Base-by-base conservation (phyloP, 2,888 invertebrate species). In the Copidosoma aretas region DNA sequence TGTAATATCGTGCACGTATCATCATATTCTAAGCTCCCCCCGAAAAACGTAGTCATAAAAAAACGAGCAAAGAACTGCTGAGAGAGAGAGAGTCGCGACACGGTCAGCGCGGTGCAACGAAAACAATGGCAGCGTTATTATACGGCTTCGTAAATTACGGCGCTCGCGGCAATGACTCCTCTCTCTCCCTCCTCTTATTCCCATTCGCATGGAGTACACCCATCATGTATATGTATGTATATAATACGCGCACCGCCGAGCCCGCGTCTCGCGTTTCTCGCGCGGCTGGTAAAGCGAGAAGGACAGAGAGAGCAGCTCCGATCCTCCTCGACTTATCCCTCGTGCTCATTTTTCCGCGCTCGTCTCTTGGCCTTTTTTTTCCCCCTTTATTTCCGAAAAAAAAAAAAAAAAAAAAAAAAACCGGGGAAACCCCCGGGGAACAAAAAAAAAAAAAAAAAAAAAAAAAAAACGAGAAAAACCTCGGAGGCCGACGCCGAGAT, bases 131-230 rank as follows among this genome's bases (percentile, higher is more conserved):
- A 39, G 81, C 80, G 81, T n/a, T n/a, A n/a, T n/a, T n/a, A n/a
- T n/a, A 81, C 79, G 77, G 81, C 80, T 77, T 73, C 77, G 81
- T 80, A 81, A 82, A 81, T 82, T 82, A 79, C 79, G 77, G 73
- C 77, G 78, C 81, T 79, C 76, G 78, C 73, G 79, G 79, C 80
- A 76, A 78, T 77, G 79, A 77, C 75, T 77, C 77, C 12, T 46
- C 43, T 46, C 43, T 46, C 17, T 12, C 68, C 69, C 51, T 66
- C 59, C 62, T 8, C 61, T 64, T 59, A 62, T 19, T 49, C 60
- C 32, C 59, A 51, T 60, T 64, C 56, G 57, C 63, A 10, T 8
- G n/a, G 60, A 63, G n/a, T n/a, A 1, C 19, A 10, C 21, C 8
- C 21, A 46, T n/a, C n/a, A 46, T 52, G 19, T 52, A 19, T 52